These are phyloP conservation scores for Scalopus aquaticus DNA, from an alignment of 2,113 vertebrate genomes.

Conservation along the genomic window DNA sequence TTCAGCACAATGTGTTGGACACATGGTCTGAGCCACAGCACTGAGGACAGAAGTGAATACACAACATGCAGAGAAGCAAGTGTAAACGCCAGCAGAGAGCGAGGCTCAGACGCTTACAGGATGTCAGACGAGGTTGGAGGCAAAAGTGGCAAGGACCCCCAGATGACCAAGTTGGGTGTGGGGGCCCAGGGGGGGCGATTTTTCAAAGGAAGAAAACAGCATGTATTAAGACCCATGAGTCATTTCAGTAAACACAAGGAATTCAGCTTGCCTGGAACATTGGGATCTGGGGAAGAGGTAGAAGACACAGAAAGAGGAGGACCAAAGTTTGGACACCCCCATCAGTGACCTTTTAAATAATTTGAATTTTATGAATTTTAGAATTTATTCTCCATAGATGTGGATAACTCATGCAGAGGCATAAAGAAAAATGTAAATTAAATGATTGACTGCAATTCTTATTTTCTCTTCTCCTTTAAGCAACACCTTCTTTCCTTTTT, in stretches of 20 bases:
- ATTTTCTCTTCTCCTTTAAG: not conserved
- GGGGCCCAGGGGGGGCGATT: too few relatives aligned
- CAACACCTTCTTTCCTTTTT: not conserved
- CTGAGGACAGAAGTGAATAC: not conserved
- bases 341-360: not conserved
- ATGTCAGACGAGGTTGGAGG: not conserved
- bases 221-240: not conserved
- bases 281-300: not conserved
- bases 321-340: not conserved
- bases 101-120: not conserved
- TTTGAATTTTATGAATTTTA: not conserved
- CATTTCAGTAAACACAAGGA: not conserved
- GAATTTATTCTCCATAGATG: not conserved
- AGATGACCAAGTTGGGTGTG: too few relatives aligned
- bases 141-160: not conserved
- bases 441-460: not conserved
- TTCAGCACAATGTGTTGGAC: not conserved
- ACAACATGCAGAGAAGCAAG: rapidly evolving
- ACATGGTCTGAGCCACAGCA: not conserved
- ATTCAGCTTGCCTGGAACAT: not conserved
- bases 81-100: not conserved
- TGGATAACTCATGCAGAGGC: not conserved
- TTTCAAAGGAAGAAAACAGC: not conserved
- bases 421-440: not conserved
- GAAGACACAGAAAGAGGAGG: not conserved